phyloP scores from a whole-genome alignment of 2,888 invertebrate species.

The Aquatica leii region DNA sequence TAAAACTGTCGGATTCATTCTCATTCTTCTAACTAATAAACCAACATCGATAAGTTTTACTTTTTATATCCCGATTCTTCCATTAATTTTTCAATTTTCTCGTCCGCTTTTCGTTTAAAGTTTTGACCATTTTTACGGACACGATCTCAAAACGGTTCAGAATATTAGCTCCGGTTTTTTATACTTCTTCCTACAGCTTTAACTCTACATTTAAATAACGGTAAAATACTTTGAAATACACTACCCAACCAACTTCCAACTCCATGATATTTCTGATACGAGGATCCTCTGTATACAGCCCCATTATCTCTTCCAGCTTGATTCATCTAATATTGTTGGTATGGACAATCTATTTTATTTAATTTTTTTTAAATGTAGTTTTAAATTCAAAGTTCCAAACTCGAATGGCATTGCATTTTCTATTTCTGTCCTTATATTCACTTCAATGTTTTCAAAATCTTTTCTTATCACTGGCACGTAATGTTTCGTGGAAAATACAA shows the following conservation, averaged over 20 bases:
- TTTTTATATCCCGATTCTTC: constrained; percentile 17
- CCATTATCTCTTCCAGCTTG: constrained; percentile 14
- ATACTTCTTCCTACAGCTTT: constrained; percentile 14
- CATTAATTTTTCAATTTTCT: too few relatives aligned
- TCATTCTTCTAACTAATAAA: too few relatives aligned
- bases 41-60: constrained; percentile 4
- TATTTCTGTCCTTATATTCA: neutral
- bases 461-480: constrained; percentile 11
- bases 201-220: constrained; percentile 13
- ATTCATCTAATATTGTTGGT: constrained; percentile 15
- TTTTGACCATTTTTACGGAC: constrained; percentile 8
- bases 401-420: constrained; percentile 7
- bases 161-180: constrained; percentile 2
- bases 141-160: constrained; percentile 7
- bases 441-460: constrained; percentile 11
- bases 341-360: constrained; percentile 12
- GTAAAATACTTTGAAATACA: constrained; percentile 17
- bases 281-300: constrained; percentile 12
- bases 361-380: constrained; percentile 21
- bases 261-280: constrained; percentile 10
- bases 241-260: constrained; percentile 5
- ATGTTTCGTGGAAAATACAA: constrained; percentile 5
- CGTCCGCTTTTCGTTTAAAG: constrained; percentile 15
- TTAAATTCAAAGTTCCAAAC: too few relatives aligned
- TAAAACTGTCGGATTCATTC: constrained; percentile 5